These are phyloP conservation scores for Otocyon megalotis DNA, from an alignment of 2,113 vertebrate species.

Conservation along the genomic window DNA sequence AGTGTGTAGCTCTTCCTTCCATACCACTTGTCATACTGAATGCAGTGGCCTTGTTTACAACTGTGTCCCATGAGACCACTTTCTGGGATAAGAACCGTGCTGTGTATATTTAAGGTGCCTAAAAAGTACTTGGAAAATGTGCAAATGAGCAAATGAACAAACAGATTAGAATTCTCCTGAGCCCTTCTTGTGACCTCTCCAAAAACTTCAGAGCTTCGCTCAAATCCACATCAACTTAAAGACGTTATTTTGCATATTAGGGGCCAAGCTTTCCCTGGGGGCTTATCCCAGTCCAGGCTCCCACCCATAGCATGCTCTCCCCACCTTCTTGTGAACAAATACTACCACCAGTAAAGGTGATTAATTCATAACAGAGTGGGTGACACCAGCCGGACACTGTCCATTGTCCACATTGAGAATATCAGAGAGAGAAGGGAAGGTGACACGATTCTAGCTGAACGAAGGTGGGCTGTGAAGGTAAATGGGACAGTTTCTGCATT, in stretches of 20 bases:
- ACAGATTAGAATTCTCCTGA: neutral
- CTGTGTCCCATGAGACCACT: neutral
- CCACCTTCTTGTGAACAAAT: neutral
- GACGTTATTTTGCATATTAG: neutral
- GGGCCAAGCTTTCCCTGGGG: neutral
- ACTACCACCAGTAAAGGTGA: neutral
- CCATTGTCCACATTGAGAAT: too few relatives aligned
- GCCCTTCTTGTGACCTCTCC: neutral
- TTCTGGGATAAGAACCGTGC: neutral
- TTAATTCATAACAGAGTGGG: neutral
- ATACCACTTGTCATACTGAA: neutral
- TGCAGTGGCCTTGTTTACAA: neutral
- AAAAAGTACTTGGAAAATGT: neutral
- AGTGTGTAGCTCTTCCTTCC: neutral
- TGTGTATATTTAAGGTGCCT: neutral
- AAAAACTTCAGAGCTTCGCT: neutral
- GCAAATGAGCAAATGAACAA: neutral
- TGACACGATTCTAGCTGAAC: neutral
- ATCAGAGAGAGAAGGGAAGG: neutral
- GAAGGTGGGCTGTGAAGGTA: neutral
- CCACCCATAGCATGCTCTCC: neutral
- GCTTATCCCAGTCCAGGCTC: neutral
- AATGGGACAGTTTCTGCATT: neutral
- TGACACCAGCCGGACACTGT: neutral
- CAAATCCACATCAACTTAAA: neutral